Conservation (phyloP, 1,140 invertebrate species). For the Aphelinus certus region DNA sequence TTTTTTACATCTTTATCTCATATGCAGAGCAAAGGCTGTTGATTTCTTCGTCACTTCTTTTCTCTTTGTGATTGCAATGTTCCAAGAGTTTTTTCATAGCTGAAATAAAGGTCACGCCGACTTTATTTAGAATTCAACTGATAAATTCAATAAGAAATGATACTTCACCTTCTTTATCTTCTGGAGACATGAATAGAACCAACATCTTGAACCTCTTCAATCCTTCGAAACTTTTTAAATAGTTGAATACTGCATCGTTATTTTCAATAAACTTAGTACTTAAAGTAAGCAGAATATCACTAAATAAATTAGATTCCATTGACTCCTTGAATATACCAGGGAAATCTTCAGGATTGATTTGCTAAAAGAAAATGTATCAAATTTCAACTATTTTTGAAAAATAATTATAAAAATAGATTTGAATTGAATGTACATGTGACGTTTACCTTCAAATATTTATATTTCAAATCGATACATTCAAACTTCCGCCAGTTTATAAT, state of each 20-base stretch:
- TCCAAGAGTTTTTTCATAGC: slow-evolving; percentile 53
- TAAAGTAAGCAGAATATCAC: slow-evolving; percentile 66
- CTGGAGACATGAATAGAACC: slow-evolving; percentile 59
- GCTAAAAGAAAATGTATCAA: slow-evolving; percentile 54
- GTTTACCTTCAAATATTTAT: slow-evolving; percentile 62
- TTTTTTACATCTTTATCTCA: slow-evolving; percentile 19
- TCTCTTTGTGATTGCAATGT: slow-evolving; percentile 49
- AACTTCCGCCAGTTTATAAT: slow-evolving; percentile 67
- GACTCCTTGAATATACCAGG: slow-evolving; percentile 71
- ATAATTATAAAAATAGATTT: slow-evolving; percentile 8
- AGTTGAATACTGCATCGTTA: slow-evolving; percentile 52
- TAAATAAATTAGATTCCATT: slow-evolving; percentile 69
- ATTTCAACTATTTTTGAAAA: no score
- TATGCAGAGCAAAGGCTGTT: slow-evolving; percentile 48
- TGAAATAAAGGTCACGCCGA: slow-evolving; percentile 40
- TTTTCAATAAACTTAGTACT: slow-evolving; percentile 56
- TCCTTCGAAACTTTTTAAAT: slow-evolving; percentile 56
- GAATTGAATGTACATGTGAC: slow-evolving; percentile 1
- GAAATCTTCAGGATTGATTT: slow-evolving; percentile 65
- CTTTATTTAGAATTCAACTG: no score
- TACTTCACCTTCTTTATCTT: slow-evolving; percentile 61
- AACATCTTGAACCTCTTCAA: slow-evolving; percentile 64
- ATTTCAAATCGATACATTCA: slow-evolving; percentile 52
- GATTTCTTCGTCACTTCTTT: slow-evolving; percentile 52
- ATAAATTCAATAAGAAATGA: slow-evolving; percentile 6